phyloP scores from a whole-genome alignment of 2,113 vertebrate species.

The Cardinalis cardinalis region DNA sequence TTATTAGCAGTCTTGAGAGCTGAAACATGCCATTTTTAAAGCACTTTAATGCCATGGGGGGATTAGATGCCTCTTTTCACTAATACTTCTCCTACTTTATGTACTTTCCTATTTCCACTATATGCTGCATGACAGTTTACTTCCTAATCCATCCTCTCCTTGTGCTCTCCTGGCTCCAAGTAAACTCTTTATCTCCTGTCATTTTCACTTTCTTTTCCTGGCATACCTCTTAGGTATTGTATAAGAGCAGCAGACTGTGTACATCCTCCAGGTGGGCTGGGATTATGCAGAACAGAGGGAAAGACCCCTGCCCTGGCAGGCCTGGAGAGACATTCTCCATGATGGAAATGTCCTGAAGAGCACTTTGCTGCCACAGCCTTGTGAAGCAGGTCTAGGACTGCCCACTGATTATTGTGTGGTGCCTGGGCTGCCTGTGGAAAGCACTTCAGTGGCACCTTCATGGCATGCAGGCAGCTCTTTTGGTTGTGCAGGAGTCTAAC shows the following conservation, averaged over 20 bases:
- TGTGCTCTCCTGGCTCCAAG: background rate
- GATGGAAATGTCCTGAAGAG: background rate
- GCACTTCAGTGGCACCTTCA: background rate
- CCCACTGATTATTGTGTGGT: background rate
- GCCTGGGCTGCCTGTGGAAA: background rate
- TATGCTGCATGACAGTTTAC: background rate
- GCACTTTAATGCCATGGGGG: background rate
- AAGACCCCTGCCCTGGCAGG: accelerated
- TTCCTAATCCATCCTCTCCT: background rate
- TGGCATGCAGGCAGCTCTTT: background rate
- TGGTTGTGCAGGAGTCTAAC: background rate
- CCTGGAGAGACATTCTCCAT: background rate
- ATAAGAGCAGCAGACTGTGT: background rate
- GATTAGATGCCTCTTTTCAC: background rate
- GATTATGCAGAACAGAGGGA: background rate
- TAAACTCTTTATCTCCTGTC: background rate
- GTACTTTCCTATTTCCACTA: background rate
- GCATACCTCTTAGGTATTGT: background rate
- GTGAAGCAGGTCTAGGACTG: background rate
- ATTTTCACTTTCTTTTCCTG: background rate
- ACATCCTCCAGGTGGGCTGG: background rate
- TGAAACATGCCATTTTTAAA: conserved; percentile 9
- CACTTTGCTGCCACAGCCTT: background rate
- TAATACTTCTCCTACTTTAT: background rate
- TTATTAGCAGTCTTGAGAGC: background rate